Conservation (phyloP, 1,140 invertebrate genomes). For the Drosophila orosa region DNA sequence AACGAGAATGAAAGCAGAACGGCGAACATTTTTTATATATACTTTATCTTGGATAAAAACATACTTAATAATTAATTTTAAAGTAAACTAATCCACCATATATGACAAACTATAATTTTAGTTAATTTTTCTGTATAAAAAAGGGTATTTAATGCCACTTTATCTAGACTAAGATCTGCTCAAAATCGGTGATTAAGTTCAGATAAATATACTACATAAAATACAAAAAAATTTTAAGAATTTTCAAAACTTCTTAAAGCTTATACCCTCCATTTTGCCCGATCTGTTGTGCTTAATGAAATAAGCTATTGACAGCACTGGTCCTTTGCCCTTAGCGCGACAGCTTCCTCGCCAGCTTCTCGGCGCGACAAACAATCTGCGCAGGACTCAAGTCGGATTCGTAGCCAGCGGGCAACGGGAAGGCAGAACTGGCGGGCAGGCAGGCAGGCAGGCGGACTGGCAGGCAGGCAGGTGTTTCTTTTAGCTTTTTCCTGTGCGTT, state of each 20-base stretch:
- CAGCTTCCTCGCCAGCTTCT: constrained; percentile 32
- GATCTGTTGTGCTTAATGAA: constrained; percentile 7
- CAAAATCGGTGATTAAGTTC: background rate
- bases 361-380: constrained; percentile 71
- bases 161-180: background rate
- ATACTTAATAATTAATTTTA: background rate
- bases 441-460: background rate
- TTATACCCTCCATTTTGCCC: background rate
- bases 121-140: background rate
- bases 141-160: background rate
- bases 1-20: background rate
- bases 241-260: background rate
- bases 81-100: no score
- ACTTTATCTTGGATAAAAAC: background rate
- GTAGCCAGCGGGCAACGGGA: constrained; percentile 34
- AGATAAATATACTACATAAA: background rate
- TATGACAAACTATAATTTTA: background rate
- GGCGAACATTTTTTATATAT: background rate
- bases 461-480: constrained; percentile 44
- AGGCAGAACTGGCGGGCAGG: background rate
- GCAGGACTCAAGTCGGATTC: constrained; percentile 59
- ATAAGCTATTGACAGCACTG: constrained; percentile 14
- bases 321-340: constrained; percentile 3
- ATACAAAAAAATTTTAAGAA: background rate
- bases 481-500: constrained; percentile 63